Evolutionary conservation across 2,888 invertebrate genomes (phyloP), one percentile per base, ranked within the genome.

Genomic region (Altica lythri): DNA sequence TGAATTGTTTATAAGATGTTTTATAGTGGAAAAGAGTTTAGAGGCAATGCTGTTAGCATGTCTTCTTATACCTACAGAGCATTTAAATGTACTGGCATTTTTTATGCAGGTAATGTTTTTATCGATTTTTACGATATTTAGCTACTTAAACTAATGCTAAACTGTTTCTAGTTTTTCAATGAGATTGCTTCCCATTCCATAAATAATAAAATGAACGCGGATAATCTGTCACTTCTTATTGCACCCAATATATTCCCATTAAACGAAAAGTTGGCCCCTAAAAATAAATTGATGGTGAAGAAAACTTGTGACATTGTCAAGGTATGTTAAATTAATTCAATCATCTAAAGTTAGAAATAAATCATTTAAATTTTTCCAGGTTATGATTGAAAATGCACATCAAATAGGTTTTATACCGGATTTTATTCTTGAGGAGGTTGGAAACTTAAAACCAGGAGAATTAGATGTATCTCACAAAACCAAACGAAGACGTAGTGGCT

Each of bases 211-310:
- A 95, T 95, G 95, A 85, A 87, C 64, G 78, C 85, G 0, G 85
- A 86, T 45, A 95, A 95, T 77, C 78, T 95, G 59, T 89, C 94
- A 1, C 88, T 92, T 61, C 88, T 94, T 18, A 79, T 95, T 72
- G 87, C 91, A 0, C 94, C 94, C 0, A 91, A 91, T 69, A 80
- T 95, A 45, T 89, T 95, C 86, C 92, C 92, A 0, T 77, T 87
- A 8, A 85, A 86, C 45, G 85, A 86, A 69, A 78, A 75, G 68
- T 64, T 70, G 40, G 70, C 66, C 5, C 66, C 70, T 17, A 81
- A 85, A 13, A 81, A 83, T n/a, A 81, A 86, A 58, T 57, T 67
- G 8, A 61, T 66, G 55, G 57, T 68, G 14, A 65, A 64, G 25
- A 68, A 65, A 43, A 64, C 62, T 45, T 68, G 66, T 60, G 68